Base-by-base conservation (phyloP, 2,888 invertebrate species). In the Lacanobia oleracea region DNA sequence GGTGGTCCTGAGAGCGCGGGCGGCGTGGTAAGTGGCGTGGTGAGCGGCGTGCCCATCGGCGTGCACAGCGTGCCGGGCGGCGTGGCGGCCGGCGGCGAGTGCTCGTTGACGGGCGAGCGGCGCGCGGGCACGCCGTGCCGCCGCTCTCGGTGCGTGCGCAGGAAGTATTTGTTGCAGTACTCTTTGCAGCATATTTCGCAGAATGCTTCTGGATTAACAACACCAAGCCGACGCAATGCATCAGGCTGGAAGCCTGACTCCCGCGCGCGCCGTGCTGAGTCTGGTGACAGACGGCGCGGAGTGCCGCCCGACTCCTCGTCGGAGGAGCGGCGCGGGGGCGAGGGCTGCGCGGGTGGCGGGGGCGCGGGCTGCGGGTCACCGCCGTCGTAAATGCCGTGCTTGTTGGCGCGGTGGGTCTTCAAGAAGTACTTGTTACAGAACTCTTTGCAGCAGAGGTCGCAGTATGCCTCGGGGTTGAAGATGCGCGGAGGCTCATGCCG, bases 351-450 rank as follows among this genome's bases (percentile, higher is more conserved):
- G 43, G 93, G 94, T 0, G 91, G 94, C 9, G 93, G 94, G 1
- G 92, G 91, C 10, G 93, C 93, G 50, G 94, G 93, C 72, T 93
- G 91, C 0, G 89, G 90, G 12, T 92, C 93, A 43, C 92, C 91
- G 4, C 95, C 97, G 74, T 97, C 97, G 91, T 98, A 98, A 84
- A 99, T 99, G 43, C 99, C 99, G 93, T 99, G 99, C 91, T 99
- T 99, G 93, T 99, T 99, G 48, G 99, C 99, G 93, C 99, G 99
- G 96, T 99, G 99, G 73, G 99, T 99, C 94, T 99, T 99, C 40
- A 99, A 96, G 94, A 99, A 99, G 95, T 99, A 99, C 92, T 99
- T 99, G 96, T 99, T 99, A 96, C 99, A 99, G 94, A 99, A 99
- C 95, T 99, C 99, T 92, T 99, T 99, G 96, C 99, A 99, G 96